Conservation (phyloP, 1,140 invertebrate species). For the Drosophila neocordata region DNA sequence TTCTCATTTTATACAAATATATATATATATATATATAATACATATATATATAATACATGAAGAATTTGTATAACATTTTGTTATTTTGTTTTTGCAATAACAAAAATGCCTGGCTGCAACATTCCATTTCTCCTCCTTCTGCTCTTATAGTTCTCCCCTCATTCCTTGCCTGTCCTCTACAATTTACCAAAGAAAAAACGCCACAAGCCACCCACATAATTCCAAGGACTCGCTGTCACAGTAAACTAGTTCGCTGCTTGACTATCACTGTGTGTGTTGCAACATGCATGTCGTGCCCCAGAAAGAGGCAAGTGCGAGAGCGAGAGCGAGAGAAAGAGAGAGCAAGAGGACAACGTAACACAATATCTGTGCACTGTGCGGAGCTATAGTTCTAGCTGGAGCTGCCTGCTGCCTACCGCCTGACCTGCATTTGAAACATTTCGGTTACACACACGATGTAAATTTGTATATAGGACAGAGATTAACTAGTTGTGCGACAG, state of each 20-base stretch:
- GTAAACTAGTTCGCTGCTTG: constrained; percentile 35
- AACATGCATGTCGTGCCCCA: constrained; percentile 14
- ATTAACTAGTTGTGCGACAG: not conserved
- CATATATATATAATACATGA: not conserved
- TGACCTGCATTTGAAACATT: constrained; percentile 41
- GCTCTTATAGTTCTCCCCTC: too few species aligned
- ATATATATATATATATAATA: not conserved
- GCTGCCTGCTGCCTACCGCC: not conserved
- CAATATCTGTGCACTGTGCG: constrained; percentile 9
- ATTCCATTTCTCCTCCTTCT: not conserved
- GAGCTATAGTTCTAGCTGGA: too few species aligned
- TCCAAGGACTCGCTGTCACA: constrained; percentile 29
- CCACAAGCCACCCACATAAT: constrained; percentile 19
- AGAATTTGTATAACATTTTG: not conserved
- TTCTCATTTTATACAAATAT: constrained; percentile 8
- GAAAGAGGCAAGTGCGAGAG: not conserved
- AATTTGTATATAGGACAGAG: not conserved
- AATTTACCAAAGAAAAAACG: constrained; percentile 10
- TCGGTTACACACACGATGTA: not conserved
- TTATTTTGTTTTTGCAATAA: not conserved
- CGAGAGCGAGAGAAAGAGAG: not conserved
- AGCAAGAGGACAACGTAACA: not conserved
- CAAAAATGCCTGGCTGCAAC: not conserved
- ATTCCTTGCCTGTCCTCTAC: not conserved
- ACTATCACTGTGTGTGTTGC: not conserved